phyloP scores from a whole-genome alignment of 2,797 vertebrate species.

The Cephalopachus bancanus region DNA sequence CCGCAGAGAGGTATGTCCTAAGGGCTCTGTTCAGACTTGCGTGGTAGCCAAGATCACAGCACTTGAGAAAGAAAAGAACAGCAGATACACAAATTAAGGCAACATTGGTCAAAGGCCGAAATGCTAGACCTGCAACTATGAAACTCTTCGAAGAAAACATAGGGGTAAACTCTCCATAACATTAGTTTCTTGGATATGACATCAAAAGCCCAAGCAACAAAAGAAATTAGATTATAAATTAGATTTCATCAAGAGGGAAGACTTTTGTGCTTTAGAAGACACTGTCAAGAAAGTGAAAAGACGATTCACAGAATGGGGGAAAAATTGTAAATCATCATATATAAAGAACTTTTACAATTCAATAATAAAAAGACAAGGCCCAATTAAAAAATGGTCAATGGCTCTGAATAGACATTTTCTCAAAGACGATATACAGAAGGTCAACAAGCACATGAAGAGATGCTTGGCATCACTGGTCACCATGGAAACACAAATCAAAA shows the following conservation, averaged over 20 bases:
- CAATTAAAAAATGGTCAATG: not conserved
- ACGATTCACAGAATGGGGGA: not conserved
- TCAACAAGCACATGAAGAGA: not conserved
- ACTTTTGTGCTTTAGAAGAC: not conserved
- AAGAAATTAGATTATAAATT: constrained; percentile 30
- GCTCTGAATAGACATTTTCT: not conserved
- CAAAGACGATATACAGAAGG: not conserved
- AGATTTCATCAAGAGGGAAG: not conserved
- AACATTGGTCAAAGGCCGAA: constrained; percentile 16
- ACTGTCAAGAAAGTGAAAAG: not conserved
- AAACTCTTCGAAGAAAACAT: constrained; percentile 14
- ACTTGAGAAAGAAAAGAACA: constrained; percentile 88
- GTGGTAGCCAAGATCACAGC: constrained; percentile 98
- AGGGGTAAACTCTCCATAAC: not conserved
- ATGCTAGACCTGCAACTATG: not conserved
- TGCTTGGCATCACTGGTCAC: not conserved
- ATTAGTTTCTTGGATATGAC: not conserved
- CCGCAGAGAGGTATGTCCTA: constrained; percentile 98
- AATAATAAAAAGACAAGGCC: constrained; percentile 36
- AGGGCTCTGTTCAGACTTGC: constrained; percentile 97
- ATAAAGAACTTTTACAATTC: constrained; percentile 31
- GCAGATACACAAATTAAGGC: constrained; percentile 34
- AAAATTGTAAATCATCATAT: constrained; percentile 29
- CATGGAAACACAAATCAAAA: constrained; percentile 12
- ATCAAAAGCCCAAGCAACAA: constrained; percentile 11